These are phyloP conservation scores for Aproaerema taeniolella DNA, from an alignment of 2,888 invertebrate species.

Conservation along the genomic window DNA sequence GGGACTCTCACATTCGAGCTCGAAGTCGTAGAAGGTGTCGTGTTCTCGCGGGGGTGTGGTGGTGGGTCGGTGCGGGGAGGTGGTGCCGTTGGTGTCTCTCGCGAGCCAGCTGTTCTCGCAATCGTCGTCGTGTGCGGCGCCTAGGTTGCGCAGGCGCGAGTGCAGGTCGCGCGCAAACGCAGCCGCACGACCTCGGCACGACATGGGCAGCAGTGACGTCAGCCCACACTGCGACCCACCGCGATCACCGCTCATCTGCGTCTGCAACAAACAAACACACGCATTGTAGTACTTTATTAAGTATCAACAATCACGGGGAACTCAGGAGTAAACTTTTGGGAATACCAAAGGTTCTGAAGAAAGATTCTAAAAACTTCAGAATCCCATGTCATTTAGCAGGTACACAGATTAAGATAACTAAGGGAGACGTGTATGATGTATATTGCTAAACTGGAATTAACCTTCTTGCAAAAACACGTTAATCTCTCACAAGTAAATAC, in stretches of 20 bases:
- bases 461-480: no score
- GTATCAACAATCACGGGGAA: no score
- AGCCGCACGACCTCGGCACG: conserved; percentile 88
- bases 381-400: no score
- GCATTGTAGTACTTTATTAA: no score
- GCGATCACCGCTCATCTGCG: conserved; percentile 76
- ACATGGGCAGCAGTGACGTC: conserved; percentile 84
- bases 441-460: no score
- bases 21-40: conserved; percentile 81
- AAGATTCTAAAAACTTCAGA: no score
- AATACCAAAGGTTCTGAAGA: no score
- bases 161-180: conserved; percentile 88
- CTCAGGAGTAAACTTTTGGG: no score
- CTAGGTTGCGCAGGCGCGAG: conserved; percentile 84
- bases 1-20: conserved; percentile 81
- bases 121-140: conserved; percentile 69
- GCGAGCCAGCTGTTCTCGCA: conserved; percentile 64
- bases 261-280: conserved; percentile 59
- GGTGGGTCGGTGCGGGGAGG: conserved; percentile 28
- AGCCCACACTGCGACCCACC: conserved; percentile 80
- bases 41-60: conserved; percentile 51
- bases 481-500: no score
- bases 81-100: conserved; percentile 31
- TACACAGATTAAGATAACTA: no score
- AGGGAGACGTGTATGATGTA: no score